Evolutionary conservation across 2,113 vertebrate genomes (phyloP).

Genomic region (Willisornis vidua): DNA sequence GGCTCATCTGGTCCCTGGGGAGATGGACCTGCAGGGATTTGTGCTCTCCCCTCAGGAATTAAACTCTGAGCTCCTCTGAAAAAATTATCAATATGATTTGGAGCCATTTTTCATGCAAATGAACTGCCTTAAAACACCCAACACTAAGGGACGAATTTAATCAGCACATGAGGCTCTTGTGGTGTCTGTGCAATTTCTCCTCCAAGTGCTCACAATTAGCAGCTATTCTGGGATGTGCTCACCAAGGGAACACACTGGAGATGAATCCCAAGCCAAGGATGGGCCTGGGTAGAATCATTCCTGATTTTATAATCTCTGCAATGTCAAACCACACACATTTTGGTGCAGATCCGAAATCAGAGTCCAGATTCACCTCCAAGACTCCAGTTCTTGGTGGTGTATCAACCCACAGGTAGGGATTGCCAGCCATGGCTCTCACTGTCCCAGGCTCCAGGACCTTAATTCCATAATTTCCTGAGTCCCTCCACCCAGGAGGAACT

Average conservation of each 20-base stretch:
- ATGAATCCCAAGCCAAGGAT: neutral
- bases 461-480: neutral
- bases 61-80: neutral
- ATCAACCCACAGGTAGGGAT: neutral
- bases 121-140: neutral
- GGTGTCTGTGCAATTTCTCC: neutral
- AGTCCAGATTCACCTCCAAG: neutral
- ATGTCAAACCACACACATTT: too few species aligned
- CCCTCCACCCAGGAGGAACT: neutral
- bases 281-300: neutral
- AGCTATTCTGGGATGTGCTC: neutral
- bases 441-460: neutral
- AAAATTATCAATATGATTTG: neutral
- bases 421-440: neutral
- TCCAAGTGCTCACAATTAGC: neutral
- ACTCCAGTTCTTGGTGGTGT: neutral
- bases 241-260: neutral
- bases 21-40: neutral
- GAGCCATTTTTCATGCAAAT: neutral
- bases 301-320: neutral
- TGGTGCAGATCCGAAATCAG: too few species aligned
- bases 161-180: neutral
- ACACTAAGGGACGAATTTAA: neutral
- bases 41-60: neutral
- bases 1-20: too few species aligned